Conservation (phyloP, 1,140 invertebrate genomes). For the Pollicipes pollicipes region DNA sequence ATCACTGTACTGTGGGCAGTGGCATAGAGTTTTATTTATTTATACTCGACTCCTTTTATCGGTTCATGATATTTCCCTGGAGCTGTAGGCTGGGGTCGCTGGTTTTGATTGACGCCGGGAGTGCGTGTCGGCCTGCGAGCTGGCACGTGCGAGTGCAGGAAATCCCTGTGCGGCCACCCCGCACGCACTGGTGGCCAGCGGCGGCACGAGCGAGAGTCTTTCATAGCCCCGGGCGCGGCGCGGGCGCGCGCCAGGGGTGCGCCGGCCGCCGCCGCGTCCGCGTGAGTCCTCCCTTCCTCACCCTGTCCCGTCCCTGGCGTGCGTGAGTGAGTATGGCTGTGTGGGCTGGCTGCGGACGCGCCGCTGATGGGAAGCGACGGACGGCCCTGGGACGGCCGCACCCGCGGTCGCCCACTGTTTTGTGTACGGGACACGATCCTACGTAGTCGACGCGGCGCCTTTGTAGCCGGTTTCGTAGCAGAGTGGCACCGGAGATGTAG, state of each 20-base stretch:
- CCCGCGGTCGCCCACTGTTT: not conserved
- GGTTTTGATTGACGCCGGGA: not conserved
- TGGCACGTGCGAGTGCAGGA: no score
- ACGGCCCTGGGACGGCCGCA: no score
- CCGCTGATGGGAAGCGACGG: not conserved
- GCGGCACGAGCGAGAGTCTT: not conserved
- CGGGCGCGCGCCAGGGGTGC: no score
- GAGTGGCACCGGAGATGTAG: not conserved
- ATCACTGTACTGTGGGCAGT: not conserved
- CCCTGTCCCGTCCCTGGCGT: not conserved
- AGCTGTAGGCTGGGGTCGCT: not conserved
- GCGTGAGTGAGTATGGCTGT: not conserved
- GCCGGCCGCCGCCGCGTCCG: no score
- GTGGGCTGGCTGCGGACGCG: not conserved
- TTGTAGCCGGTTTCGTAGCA: not conserved
- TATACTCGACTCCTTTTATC: not conserved
- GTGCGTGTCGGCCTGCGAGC: no score
- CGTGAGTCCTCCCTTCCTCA: not conserved
- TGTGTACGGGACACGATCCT: not conserved
- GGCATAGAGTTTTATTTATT: constrained; percentile 2
- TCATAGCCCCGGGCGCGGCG: not conserved
- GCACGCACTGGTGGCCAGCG: no score
- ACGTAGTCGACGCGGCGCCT: not conserved
- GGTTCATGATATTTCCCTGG: not conserved
- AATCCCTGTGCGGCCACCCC: no score